Conservation (phyloP, 2,113 vertebrate species). For the Lontra canadensis region DNA sequence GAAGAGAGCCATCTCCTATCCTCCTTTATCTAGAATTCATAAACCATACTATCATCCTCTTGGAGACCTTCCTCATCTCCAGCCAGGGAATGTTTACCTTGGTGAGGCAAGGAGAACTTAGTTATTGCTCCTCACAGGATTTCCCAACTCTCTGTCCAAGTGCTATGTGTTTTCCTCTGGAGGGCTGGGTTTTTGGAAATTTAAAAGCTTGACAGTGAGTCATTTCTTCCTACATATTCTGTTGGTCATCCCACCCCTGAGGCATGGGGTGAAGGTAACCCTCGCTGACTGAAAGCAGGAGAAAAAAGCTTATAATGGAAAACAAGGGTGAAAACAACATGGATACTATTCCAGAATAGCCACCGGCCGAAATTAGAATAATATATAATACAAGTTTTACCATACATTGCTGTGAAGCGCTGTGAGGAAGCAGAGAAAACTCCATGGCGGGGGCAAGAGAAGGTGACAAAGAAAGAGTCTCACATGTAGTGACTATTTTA, state of each 20-base stretch:
- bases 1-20: neutral
- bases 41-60: neutral
- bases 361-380: neutral
- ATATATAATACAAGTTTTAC: neutral
- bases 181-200: neutral
- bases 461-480: neutral
- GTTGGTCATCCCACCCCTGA: neutral
- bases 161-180: neutral
- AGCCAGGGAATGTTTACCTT: neutral
- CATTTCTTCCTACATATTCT: neutral
- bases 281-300: neutral
- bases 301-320: neutral
- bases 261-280: neutral
- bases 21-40: neutral
- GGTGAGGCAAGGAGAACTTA: too few species aligned
- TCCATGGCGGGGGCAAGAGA: neutral
- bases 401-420: neutral
- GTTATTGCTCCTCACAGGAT: neutral
- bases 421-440: neutral
- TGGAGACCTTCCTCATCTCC: neutral
- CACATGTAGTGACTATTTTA: neutral
- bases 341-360: neutral
- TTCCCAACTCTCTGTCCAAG: neutral
- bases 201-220: neutral
- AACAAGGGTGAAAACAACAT: neutral